Evolutionary conservation across 2,888 invertebrate species (phyloP).

Genomic region (Chirona hameri): DNA sequence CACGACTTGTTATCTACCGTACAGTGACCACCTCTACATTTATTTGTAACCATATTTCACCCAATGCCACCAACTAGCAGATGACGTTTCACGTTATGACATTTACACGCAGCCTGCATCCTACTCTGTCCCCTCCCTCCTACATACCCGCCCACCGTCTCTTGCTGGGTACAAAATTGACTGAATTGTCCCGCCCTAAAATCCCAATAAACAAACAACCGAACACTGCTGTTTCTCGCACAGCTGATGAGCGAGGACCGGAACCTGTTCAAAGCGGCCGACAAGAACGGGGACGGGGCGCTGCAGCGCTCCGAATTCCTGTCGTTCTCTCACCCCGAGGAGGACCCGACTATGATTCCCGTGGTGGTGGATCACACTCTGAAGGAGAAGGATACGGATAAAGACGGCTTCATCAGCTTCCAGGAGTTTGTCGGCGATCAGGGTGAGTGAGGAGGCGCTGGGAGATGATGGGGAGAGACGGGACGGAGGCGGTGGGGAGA

Average conservation of each 20-base stretch:
- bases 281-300: constrained; percentile 72
- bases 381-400: constrained; percentile 77
- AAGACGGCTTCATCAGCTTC: constrained; percentile 79
- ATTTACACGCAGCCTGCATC: too few species aligned
- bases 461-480: too few species aligned
- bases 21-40: too few species aligned
- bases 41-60: too few species aligned
- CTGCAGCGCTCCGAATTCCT: constrained; percentile 75
- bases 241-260: constrained; percentile 67
- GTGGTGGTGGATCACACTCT: constrained; percentile 75
- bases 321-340: constrained; percentile 89
- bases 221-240: neutral
- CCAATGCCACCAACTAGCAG: too few species aligned
- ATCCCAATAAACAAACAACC: too few species aligned
- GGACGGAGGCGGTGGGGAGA: neutral
- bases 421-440: constrained; percentile 63
- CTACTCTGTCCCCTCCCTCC: too few species aligned
- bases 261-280: constrained; percentile 79
- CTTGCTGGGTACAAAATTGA: too few species aligned
- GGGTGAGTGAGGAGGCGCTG: neutral
- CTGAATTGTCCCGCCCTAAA: too few species aligned
- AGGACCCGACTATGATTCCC: constrained; percentile 80
- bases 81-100: too few species aligned
- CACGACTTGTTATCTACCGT: too few species aligned
- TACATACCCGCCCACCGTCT: too few species aligned